phyloP scores from a whole-genome alignment of 2,113 vertebrate genomes.

The Isichthys henryi region DNA sequence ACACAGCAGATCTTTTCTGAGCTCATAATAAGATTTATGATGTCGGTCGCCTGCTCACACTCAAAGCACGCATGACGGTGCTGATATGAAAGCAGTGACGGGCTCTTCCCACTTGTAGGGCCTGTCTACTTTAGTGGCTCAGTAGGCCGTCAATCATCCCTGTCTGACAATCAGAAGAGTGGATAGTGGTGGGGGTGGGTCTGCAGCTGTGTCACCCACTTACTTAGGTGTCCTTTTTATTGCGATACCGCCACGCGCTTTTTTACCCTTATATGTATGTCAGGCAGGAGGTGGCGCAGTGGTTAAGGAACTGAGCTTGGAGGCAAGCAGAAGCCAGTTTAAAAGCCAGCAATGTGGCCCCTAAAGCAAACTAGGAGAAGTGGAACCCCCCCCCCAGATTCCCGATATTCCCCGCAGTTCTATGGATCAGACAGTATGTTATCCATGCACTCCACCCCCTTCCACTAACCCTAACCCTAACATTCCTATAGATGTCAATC shows the following conservation, averaged over 20 bases:
- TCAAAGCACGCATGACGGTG: not conserved
- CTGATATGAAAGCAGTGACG: not conserved
- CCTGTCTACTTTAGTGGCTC: not conserved
- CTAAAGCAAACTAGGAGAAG: not conserved
- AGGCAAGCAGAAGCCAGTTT: not conserved
- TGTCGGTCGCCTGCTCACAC: not conserved
- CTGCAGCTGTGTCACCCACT: not conserved
- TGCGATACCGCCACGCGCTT: not conserved
- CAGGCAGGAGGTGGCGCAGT: not conserved
- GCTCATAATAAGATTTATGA: not conserved
- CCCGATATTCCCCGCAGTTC: not conserved
- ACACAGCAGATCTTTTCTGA: not conserved
- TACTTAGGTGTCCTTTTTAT: not conserved
- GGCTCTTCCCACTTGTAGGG: not conserved
- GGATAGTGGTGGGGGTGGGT: not conserved
- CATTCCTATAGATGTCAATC: slow-evolving; percentile 5
- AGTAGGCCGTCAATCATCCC: not conserved
- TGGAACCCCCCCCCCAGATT: not conserved
- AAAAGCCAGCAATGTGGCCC: not conserved
- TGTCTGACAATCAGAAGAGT: not conserved
- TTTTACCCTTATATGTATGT: not conserved
- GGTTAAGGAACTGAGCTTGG: not conserved
- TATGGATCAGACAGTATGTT: not conserved
- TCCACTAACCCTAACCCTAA: not conserved
- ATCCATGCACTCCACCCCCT: not conserved